phyloP scores from a whole-genome alignment of 2,888 invertebrate species.

The Marasmarcha lunaedactyla region DNA sequence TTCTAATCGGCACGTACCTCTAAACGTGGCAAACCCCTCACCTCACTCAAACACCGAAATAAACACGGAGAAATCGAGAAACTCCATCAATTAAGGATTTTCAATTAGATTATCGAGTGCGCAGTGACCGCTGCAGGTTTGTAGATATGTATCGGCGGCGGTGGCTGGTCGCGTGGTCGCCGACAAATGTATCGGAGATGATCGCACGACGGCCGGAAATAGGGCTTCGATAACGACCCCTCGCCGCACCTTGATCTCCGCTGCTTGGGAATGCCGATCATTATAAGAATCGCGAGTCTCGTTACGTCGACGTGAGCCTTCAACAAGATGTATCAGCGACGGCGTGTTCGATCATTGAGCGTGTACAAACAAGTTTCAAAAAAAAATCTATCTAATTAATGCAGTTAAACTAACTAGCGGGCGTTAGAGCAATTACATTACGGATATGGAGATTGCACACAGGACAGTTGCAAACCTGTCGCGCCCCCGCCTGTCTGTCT shows the following conservation, averaged over 20 bases:
- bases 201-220: slow-evolving; percentile 65
- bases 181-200: slow-evolving; percentile 66
- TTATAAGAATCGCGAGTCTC: slow-evolving; percentile 36
- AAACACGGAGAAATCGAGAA: slow-evolving; percentile 21
- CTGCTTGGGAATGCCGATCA: slow-evolving; percentile 57
- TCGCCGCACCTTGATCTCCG: slow-evolving; percentile 53
- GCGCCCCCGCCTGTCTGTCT: too few species aligned
- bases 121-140: slow-evolving; percentile 33
- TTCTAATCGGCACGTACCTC: slow-evolving; percentile 39
- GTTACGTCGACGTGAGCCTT: too few species aligned
- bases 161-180: slow-evolving; percentile 39
- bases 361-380: slow-evolving; percentile 29
- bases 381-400: slow-evolving; percentile 37
- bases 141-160: slow-evolving; percentile 46
- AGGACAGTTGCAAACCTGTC: too few species aligned
- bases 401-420: too few species aligned
- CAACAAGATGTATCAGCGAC: not conserved
- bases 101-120: slow-evolving; percentile 59
- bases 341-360: not conserved
- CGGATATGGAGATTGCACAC: too few species aligned
- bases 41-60: slow-evolving; percentile 21
- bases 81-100: slow-evolving; percentile 34
- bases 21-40: slow-evolving; percentile 42
- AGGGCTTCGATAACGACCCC: slow-evolving; percentile 62
- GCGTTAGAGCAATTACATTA: too few species aligned